Evolutionary conservation across 2,888 invertebrate species (phyloP), one percentile per base, ranked within the genome.

Genomic region (Hemicrepidius hirtus): DNA sequence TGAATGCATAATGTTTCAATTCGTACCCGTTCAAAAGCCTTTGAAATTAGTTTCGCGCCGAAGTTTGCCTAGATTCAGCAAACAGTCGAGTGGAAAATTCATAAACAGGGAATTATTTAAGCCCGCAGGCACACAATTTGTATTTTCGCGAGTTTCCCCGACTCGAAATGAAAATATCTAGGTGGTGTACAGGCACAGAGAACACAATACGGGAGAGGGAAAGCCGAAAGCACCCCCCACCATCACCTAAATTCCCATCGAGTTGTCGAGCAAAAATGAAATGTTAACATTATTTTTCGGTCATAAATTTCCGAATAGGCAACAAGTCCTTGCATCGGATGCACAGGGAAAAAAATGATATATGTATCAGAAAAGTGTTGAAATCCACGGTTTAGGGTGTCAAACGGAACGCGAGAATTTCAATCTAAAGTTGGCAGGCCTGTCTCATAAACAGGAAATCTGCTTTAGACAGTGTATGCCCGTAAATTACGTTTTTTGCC

Each of bases 401-500:
- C 73, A 73, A 73, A 70, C 73, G 5, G 57, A 64, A 68, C 73
- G 69, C 73, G 73, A 73, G 73, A 73, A 73, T 73, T 73, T 73
- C 73, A 75, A 69, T 75, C 68, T 73, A 71, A 65, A 71, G 68
- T 73, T 74, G 74, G 76, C 76, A 76, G 75, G 76, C 75, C 74
- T 74, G 77, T 78, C 79, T 78, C 79, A 78, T 78, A 80, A 80
- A 80, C 76, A 78, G 79, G 78, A 80, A 80, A 81, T 81, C 82
- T 83, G 83, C 79, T 81, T 81, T 78, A 80, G 83, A 82, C 83
- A 82, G 79, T 78, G 77, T 78, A 76, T 72, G 76, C 80, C 79
- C 80, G 82, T 83, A 83, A 83, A 83, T 83, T 81, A 80, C 78
- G 77, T 80, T 81, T 81, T 76, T 77, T 76, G 74, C 77, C 57